Conservation (phyloP, 2,113 vertebrate species). For the Cathartes aura region DNA sequence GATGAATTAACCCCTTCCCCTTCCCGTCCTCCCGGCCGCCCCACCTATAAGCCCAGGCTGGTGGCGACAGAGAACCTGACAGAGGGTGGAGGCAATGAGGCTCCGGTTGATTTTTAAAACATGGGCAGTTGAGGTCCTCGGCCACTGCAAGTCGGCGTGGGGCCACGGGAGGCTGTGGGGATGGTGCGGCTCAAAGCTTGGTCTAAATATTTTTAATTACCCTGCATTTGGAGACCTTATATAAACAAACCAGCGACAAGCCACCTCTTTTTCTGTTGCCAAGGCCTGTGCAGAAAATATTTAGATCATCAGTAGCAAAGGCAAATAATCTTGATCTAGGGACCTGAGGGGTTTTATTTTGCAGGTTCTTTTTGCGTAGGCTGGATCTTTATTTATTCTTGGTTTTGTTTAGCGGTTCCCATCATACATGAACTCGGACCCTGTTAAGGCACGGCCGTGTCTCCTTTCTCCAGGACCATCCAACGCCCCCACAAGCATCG, state of each 20-base stretch:
- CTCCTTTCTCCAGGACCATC: slow-evolving; percentile 39
- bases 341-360: background rate
- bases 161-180: background rate
- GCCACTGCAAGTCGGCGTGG: accelerated
- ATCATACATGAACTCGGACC: background rate
- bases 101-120: background rate
- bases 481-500: background rate
- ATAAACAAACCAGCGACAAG: background rate
- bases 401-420: background rate
- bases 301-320: background rate
- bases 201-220: background rate
- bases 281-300: background rate
- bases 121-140: accelerated
- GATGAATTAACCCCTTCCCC: background rate
- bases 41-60: background rate
- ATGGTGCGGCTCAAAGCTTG: background rate
- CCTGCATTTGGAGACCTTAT: background rate
- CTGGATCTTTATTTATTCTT: background rate
- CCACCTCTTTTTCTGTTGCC: background rate
- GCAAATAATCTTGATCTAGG: background rate
- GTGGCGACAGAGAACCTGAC: background rate
- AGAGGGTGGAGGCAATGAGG: no score
- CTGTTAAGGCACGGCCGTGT: background rate
- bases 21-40: accelerated
- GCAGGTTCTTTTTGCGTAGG: background rate